These are phyloP conservation scores for Phengaris arion DNA, from an alignment of 2,888 invertebrate genomes.

Conservation along the genomic window DNA sequence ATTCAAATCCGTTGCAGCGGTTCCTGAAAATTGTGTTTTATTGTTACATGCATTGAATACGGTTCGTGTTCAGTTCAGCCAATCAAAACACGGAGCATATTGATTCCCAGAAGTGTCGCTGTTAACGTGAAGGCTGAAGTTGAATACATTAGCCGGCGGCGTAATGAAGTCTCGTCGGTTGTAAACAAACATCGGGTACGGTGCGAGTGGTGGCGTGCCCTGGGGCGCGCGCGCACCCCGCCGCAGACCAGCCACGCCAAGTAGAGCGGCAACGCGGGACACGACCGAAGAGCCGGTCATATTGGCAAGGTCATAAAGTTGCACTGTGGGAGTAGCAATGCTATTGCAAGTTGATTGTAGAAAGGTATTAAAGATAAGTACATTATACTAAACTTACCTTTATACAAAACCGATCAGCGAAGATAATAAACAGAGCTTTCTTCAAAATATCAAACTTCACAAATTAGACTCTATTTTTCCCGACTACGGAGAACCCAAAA, in stretches of 20 bases:
- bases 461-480: not conserved
- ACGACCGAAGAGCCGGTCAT: not conserved
- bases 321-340: not conserved
- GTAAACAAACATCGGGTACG: slow-evolving; percentile 72
- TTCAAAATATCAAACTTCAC: not conserved
- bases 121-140: slow-evolving; percentile 80
- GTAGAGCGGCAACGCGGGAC: not conserved
- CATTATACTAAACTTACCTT: too few relatives aligned
- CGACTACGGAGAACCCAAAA: not conserved
- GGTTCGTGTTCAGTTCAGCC: slow-evolving; percentile 61
- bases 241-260: slow-evolving; percentile 15
- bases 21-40: slow-evolving; percentile 60
- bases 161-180: slow-evolving; percentile 79
- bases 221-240: slow-evolving; percentile 67
- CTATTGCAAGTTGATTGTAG: not conserved
- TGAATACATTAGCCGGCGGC: slow-evolving; percentile 80
- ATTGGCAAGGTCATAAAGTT: not conserved
- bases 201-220: slow-evolving; percentile 44
- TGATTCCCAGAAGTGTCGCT: slow-evolving; percentile 80
- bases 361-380: not conserved
- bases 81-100: slow-evolving; percentile 80
- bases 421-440: not conserved
- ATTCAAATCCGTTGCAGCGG: slow-evolving; percentile 70
- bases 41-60: slow-evolving; percentile 52
- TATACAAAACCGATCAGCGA: not conserved